Evolutionary conservation across 1,140 invertebrate genomes (phyloP).

Genomic region (Trichogramma pretiosum): DNA sequence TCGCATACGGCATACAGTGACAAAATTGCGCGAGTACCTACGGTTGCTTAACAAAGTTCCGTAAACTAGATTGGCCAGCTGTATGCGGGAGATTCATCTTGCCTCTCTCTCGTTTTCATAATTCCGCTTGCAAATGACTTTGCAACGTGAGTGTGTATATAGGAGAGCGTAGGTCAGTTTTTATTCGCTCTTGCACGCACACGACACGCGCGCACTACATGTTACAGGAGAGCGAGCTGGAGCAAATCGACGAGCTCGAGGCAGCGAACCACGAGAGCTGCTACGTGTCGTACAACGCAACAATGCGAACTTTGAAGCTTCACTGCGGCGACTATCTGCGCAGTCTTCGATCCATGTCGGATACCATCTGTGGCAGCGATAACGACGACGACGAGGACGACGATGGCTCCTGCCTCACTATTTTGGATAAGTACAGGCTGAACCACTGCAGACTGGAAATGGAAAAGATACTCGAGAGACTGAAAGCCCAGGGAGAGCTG

Average conservation of each 20-base stretch:
- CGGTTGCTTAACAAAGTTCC: no score
- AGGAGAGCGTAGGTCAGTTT: no score
- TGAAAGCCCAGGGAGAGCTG: slow-evolving; percentile 36
- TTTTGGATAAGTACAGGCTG: slow-evolving; percentile 34
- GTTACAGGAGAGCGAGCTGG: slow-evolving; percentile 31
- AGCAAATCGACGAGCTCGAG: slow-evolving; percentile 30
- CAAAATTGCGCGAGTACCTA: no score
- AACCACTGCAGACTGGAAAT: slow-evolving; percentile 32
- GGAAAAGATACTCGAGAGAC: slow-evolving; percentile 30
- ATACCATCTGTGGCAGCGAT: slow-evolving; percentile 7
- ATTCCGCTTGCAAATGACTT: no score
- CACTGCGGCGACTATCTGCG: slow-evolving; percentile 33
- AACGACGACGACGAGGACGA: slow-evolving; percentile 28
- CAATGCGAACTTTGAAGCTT: slow-evolving; percentile 25
- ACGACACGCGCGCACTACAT: no score
- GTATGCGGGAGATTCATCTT: no score
- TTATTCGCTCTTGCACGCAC: background rate
- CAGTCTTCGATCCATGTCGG: slow-evolving; percentile 12
- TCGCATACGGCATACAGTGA: no score
- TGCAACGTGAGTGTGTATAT: no score
- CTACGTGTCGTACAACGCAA: slow-evolving; percentile 31
- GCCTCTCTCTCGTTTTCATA: no score
- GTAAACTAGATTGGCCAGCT: no score
- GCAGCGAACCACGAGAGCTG: slow-evolving; percentile 20
- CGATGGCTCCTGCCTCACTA: slow-evolving; percentile 28